Conservation (phyloP, 2,888 invertebrate genomes). For the Gnatocerus cornutus region DNA sequence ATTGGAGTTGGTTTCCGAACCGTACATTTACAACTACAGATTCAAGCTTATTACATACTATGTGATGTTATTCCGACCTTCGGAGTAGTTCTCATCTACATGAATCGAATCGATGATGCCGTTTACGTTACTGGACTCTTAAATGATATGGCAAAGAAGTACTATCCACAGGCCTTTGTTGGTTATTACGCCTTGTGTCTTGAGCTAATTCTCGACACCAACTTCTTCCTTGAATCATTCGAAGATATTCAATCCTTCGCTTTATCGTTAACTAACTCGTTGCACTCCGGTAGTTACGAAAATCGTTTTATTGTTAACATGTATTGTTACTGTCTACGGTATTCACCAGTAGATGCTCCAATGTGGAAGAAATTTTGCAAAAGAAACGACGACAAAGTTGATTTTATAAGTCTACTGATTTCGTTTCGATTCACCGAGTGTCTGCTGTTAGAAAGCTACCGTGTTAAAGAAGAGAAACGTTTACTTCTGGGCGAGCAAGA, state of each 20-base stretch:
- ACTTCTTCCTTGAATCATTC: slow-evolving; percentile 73
- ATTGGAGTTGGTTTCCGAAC: slow-evolving; percentile 71
- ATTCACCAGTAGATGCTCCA: slow-evolving; percentile 41
- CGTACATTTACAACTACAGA: slow-evolving; percentile 70
- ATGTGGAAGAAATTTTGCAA: slow-evolving; percentile 54
- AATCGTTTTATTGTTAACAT: slow-evolving; percentile 54
- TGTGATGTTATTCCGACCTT: neutral
- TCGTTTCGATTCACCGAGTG: slow-evolving; percentile 55
- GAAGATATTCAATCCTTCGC: slow-evolving; percentile 71
- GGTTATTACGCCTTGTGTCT: slow-evolving; percentile 77
- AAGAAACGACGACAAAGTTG: slow-evolving; percentile 6
- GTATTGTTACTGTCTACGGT: slow-evolving; percentile 52
- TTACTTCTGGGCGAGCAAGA: neutral
- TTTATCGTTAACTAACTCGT: slow-evolving; percentile 57
- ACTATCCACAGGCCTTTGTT: slow-evolving; percentile 63
- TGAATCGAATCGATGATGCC: slow-evolving; percentile 72
- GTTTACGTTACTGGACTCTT: slow-evolving; percentile 71
- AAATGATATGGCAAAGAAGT: slow-evolving; percentile 59
- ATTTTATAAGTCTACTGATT: slow-evolving; percentile 50
- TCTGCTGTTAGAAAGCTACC: slow-evolving; percentile 48
- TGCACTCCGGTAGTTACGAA: slow-evolving; percentile 43
- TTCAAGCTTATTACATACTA: slow-evolving; percentile 67
- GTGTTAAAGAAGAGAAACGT: neutral
- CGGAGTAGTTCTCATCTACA: slow-evolving; percentile 69
- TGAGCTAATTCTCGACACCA: slow-evolving; percentile 75